Evolutionary conservation across 2,888 invertebrate genomes (phyloP).

Genomic region (Hydraecia micacea): DNA sequence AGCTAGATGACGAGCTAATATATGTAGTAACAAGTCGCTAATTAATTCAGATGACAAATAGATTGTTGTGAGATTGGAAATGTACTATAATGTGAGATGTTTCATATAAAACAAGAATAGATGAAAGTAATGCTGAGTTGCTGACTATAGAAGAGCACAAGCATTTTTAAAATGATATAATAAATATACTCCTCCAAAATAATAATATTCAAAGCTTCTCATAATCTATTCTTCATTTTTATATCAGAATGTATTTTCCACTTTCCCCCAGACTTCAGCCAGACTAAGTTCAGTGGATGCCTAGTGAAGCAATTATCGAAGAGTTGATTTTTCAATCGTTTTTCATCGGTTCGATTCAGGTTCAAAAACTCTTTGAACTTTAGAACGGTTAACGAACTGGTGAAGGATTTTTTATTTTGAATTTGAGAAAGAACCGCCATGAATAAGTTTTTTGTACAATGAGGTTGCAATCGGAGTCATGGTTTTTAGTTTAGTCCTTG

Average conservation of each 20-base stretch:
- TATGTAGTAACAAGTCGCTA: background rate
- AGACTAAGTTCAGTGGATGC: constrained; percentile 37
- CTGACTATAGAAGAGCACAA: background rate
- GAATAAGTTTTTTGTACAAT: constrained; percentile 10
- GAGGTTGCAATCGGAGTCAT: background rate
- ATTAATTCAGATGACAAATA: constrained; percentile 18
- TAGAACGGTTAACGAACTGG: constrained; percentile 31
- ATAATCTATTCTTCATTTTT: background rate
- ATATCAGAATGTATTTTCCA: constrained; percentile 16
- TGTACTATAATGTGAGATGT: background rate
- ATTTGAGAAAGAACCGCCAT: background rate
- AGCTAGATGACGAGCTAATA: background rate
- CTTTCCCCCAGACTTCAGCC: constrained; percentile 17
- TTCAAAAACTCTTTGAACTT: constrained; percentile 52
- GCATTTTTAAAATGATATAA: background rate
- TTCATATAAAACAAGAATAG: background rate
- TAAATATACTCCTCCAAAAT: background rate
- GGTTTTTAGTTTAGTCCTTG: background rate
- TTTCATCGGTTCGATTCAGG: constrained; percentile 34
- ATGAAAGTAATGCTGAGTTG: no score
- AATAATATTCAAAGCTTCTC: background rate
- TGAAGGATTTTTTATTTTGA: background rate
- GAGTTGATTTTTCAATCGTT: constrained; percentile 40
- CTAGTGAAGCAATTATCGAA: constrained; percentile 53
- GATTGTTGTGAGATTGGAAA: background rate